Evolutionary conservation across 2,113 vertebrate species (phyloP).

Genomic region (Trogon surrucura): DNA sequence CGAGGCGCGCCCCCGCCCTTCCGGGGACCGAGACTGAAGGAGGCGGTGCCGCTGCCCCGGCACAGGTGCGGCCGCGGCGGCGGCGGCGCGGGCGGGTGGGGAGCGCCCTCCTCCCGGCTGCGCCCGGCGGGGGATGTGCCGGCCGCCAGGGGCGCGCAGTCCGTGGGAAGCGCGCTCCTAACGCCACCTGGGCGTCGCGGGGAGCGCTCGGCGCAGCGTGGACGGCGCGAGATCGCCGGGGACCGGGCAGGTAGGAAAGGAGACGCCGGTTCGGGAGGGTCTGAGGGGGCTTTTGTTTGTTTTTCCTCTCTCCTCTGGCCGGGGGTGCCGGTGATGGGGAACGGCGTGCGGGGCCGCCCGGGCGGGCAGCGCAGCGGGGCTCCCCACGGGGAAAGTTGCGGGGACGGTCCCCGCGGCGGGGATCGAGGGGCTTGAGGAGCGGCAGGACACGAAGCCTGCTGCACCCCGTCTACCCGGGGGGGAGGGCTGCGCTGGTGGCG

Average conservation of each 20-base stretch:
- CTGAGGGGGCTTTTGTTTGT: background rate
- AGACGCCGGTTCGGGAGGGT: background rate
- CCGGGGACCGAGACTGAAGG: no score
- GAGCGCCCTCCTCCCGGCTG: background rate
- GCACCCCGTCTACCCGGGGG: no score
- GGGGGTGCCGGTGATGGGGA: background rate
- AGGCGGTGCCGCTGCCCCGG: no score
- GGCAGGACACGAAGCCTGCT: background rate
- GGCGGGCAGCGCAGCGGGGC: background rate
- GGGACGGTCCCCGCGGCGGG: background rate
- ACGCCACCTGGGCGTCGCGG: slow-evolving; percentile 16
- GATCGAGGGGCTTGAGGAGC: background rate
- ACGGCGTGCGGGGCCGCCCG: no score
- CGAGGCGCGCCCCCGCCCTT: no score
- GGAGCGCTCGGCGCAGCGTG: background rate
- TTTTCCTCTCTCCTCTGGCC: background rate
- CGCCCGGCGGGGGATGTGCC: background rate
- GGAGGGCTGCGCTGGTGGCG: background rate
- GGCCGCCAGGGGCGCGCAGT: background rate
- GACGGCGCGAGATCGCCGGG: background rate
- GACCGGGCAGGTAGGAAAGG: background rate
- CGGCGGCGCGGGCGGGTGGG: no score
- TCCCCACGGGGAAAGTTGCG: background rate
- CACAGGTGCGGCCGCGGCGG: no score
- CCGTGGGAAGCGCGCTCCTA: slow-evolving; percentile 27